Evolutionary conservation across 2,797 vertebrate genomes (phyloP), one percentile per base, ranked within the genome.

Genomic region (Malacoraja senta): DNA sequence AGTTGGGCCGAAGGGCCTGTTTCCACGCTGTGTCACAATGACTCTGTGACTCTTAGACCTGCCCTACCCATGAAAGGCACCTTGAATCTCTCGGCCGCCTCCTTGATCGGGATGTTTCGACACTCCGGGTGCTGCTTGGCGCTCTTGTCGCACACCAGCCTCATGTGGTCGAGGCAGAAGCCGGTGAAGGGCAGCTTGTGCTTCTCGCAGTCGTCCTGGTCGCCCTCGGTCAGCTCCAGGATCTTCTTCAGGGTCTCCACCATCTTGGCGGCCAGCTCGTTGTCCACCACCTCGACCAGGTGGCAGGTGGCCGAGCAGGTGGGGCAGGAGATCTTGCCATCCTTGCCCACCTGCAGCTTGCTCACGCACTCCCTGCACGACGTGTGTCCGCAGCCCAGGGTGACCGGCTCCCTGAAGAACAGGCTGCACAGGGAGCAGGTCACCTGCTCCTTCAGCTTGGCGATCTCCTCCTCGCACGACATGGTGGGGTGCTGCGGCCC

Each of bases 31-130:
- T 44, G n/a, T n/a, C n/a, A n/a, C n/a, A n/a, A n/a, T n/a, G n/a
- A n/a, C n/a, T n/a, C n/a, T 32, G 32, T 9, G 10, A 35, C 17
- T 0, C 78, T 15, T 15, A 0, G 10, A 10, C 0, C 77, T n/a
- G 3, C 78, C 15, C 83, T 29, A 9, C 26, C 2, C 10, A 2
- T 32, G 12, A 15, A 32, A 78, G 9, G 38, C 19, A 88, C 84
- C 84, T 88, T 88, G 17, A 88, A 88, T 8, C 84, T n/a, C 2
- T 88, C 84, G 17, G 84, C 84, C n/a, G 84, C 84, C 15, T 88
- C 84, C 63, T 88, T 88, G 2, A 88, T 24, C 17, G 84, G 84
- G 61, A 88, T 12, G 7, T 6, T 88, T 0, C 83, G 83, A 29
- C 83, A 86, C 0, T 86, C n/a, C 3, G 61, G n/a, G 17, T 68